Percentiles rank a stretch among this genome's conserved stretches.
Evolutionary conservation across 1,140 invertebrate genomes (phyloP).

Genomic region (Asbolus verrucosus): DNA sequence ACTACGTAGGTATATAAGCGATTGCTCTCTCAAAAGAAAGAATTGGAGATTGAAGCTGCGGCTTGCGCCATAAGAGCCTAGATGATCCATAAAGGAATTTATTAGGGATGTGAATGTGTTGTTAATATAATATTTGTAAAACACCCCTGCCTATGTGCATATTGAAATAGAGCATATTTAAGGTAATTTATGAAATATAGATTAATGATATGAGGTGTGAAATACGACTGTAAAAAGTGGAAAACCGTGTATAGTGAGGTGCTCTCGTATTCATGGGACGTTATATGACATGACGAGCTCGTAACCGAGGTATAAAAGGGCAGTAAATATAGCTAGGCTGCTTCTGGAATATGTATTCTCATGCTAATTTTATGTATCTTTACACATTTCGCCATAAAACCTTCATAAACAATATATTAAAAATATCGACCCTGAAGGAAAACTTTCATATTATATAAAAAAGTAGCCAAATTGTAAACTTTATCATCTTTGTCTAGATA

Average conservation of each 20-base stretch:
- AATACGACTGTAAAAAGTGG: constrained; percentile 54
- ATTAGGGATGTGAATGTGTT: no score
- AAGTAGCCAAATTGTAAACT: no score
- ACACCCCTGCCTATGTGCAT: not conserved
- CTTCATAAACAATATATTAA: constrained; percentile 38
- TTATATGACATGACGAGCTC: constrained; percentile 55
- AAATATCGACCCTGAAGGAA: constrained; percentile 3
- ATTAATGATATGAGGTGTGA: constrained; percentile 46
- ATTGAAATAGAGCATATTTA: constrained; percentile 33
- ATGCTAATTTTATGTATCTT: constrained; percentile 52
- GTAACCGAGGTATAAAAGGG: constrained; percentile 57
- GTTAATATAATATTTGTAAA: constrained; percentile 5
- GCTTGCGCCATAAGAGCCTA: no score
- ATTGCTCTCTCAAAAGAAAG: no score
- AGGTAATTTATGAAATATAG: constrained; percentile 43
- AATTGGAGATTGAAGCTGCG: no score
- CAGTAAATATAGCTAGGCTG: constrained; percentile 55
- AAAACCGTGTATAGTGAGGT: constrained; percentile 54
- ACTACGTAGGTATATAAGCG: no score
- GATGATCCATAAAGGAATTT: no score
- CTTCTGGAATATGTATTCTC: constrained; percentile 50
- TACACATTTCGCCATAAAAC: constrained; percentile 38
- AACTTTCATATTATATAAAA: no score
- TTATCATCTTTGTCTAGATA: no score
- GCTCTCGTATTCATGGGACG: constrained; percentile 54